Base-by-base conservation (phyloP, 30 jellyfish, hydroid and myxozoan genomes). In the Hydra vulgaris region DNA sequence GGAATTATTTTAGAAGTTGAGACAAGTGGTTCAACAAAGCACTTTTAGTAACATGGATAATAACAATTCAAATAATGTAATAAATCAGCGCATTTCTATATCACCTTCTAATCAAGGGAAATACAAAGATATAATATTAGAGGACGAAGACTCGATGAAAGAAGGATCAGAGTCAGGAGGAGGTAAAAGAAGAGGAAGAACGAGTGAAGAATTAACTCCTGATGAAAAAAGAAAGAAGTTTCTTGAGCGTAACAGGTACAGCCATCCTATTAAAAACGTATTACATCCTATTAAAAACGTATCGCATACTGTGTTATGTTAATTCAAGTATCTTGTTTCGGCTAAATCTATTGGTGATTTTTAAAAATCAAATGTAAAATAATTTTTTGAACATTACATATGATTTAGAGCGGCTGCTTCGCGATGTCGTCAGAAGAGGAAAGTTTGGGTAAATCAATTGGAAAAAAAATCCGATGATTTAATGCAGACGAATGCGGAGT, bases 391-490 rank as follows among this genome's bases (percentile, higher is more conserved):
- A 3, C 12, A 40, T 40, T 40, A 12, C 61, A 3, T 40, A 3
- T 12, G 61, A 68, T n/a, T 0, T 76, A 91, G 98, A 72, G 98
- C 98, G 66, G 98, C 98, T 7, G 98, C 98, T 8, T 91, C 98
- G 1, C 73, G 98, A 26, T 91, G 98, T 80, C 96, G 98, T 24
- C 98, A 91, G 82, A 91, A 91, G 79, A 74, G 98, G 72, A 91
- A 91, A 76, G 87, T 91, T n/a, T 91, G 98, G 98, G 98, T 91
- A 17, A 88, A 91, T 25, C 98, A 91, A 72, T 79, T 91, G 22
- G 98, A 91, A 71, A 86, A 78, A 81, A 91, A 83, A 55, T 94
- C 98, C 19, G 98, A 91, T 66, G 96, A 86, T 27, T 76, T 91
- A 4, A 74, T 89, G 8, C 70, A 87, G 54, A 86, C 95, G 7